Evolutionary conservation across 2,113 vertebrate genomes (phyloP), one percentile per base, ranked within the genome.

Genomic region (Otus sunia): DNA sequence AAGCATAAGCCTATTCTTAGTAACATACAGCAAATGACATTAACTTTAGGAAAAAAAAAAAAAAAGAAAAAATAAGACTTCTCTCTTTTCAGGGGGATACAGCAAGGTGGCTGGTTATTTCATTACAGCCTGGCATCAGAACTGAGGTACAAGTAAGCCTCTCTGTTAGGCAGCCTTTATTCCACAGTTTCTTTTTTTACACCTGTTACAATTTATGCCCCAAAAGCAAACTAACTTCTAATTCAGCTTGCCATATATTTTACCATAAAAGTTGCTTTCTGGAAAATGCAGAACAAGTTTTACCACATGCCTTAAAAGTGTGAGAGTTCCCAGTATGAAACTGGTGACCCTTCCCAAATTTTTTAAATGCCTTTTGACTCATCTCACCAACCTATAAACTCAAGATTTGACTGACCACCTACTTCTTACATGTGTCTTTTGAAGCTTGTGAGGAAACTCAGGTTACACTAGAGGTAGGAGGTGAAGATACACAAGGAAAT

Each of bases 201-300:
- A 90, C 39, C 49, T 86, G 12, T 78, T 56, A 66, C 15, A 90
- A 27, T 62, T 62, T 56, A 43, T 87, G 56, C 18, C 41, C 30
- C 58, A 11, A 68, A 89, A 64, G 25, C 37, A 88, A 95, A 62
- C 14, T 52, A 56, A 60, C 11, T 79, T 82, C 52, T 32, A 56
- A 83, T 52, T 56, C 67, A 83, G 13, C 45, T 56, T 80, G 62
- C 56, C 62, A 16, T 55, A 11, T 10, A 58, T 75, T 85, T 87
- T 39, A 58, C 66, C 5, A 19, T 68, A 63, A 76, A 67, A 15
- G 4, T 22, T 83, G 36, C 39, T 75, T 93, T 89, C 50, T 73
- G 76, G 45, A 50, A 91, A 93, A 93, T 26, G 43, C 22, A 93
- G 76, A 92, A 85, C 50, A 68, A 82, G 74, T 95, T 94, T 94